phyloP scores from a whole-genome alignment of 2,113 vertebrate species.

The Tichodroma muraria region DNA sequence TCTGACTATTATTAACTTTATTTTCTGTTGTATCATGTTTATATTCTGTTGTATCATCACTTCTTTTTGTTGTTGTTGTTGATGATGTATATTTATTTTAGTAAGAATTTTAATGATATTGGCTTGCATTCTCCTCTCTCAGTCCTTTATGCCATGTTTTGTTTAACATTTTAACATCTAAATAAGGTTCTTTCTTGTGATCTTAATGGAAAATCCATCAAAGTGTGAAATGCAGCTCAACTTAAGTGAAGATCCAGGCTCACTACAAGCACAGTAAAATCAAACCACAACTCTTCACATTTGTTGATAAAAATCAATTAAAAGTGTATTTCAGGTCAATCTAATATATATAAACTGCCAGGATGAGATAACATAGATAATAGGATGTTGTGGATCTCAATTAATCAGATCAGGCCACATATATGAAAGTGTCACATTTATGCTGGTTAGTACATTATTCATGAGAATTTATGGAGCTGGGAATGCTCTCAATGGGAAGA shows the following conservation, averaged over 20 bases:
- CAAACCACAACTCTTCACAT: not conserved
- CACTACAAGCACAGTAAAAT: not conserved
- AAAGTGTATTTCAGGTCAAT: not conserved
- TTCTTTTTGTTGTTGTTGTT: not conserved
- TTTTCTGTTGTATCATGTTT: not conserved
- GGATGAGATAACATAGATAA: not conserved
- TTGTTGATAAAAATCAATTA: constrained; percentile 18
- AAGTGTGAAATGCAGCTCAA: not conserved
- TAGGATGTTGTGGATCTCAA: not conserved
- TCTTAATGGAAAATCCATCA: not conserved
- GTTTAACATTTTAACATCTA: not conserved
- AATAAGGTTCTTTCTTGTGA: not conserved
- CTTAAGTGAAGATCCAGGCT: not conserved
- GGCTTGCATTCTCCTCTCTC: not conserved
- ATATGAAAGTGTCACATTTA: not conserved
- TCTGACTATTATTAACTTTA: not conserved
- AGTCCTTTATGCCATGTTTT: not conserved
- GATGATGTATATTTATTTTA: not conserved
- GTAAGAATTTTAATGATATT: not conserved
- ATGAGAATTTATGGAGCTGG: not conserved
- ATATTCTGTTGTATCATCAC: not conserved
- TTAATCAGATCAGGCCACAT: not conserved
- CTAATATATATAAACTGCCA: not conserved
- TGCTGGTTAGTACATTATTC: not conserved
- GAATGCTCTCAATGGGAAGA: not conserved